Evolutionary conservation across 2,888 invertebrate genomes (phyloP), one percentile per base, ranked within the genome.

Genomic region (Sarcophaga variegata): DNA sequence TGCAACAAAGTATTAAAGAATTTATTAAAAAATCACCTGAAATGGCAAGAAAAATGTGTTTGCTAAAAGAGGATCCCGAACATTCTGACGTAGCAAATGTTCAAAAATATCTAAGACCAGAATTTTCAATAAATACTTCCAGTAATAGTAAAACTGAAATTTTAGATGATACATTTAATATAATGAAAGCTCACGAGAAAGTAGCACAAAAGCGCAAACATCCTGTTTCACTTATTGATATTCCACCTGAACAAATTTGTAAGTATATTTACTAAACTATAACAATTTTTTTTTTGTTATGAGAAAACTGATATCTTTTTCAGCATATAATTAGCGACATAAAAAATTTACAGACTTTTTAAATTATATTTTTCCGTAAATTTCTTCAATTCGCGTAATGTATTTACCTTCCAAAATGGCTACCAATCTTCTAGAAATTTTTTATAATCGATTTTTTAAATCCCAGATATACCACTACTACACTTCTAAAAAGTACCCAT

Each of bases 1-100:
- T 96, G 94, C 95, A 96, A 90, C 95, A 95, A 90, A 96, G 95
- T 93, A 92, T 96, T 88, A 94, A 94, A 88, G 95, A 95, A 89
- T 96, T 95, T 92, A 95, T 94, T 81, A 95, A 96, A 91, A 95
- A 95, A 90, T 94, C 95, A 89, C 95, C 95, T 85, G 94, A 94
- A 90, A 92, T 95, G 84, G 95, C 95, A 76, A 95, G 94, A 88
- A 95, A 95, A 91, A 93, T 95, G 90, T 95, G 95, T 62, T 94
- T 95, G 88, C 90, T 90, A 79, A 79, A 79, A 12, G 25, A 69
- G 11, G 72, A 84, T 67, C 1, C 22, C 22, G 22, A 6, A 2
- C 27, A 67, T 17, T 22, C 25, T 1, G 49, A 78, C 11, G 54
- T n/a, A 45, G 37, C 54, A 60, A 60, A 72, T 63, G 70, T 20